Evolutionary conservation across 2,113 vertebrate species (phyloP), one percentile per base, ranked within the genome.

Genomic region (Chloebia gouldiae): DNA sequence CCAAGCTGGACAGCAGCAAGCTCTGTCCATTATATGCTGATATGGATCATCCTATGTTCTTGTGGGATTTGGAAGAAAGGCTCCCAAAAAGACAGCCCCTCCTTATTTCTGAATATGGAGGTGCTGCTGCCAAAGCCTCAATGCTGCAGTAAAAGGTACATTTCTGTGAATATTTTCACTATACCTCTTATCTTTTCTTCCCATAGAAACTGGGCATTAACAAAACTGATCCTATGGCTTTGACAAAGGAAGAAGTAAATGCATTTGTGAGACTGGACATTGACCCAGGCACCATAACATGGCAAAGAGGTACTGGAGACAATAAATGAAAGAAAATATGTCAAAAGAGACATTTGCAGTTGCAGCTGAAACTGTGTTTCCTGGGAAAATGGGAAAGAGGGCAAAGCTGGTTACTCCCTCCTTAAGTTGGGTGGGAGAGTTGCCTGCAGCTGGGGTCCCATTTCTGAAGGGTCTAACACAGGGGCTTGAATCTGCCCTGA

Each of bases 241-340:
- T 99, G 96, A 99, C 98, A 8, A 98, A 99, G 18, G 99, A 99
- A 44, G 99, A 99, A 96, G 94, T 99, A 61, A 98, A 97, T 30
- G 97, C 95, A 91, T 99, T 99, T 81, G 98, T 98, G 96, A 98
- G 99, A 92, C 33, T 99, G 96, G 99, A 99, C 96, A 99, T 99
- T 24, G 98, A 99, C 65, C 98, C 99, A 7, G 97, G 97, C 88
- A 98, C 98, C 15, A 98, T 99, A 93, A 99, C 99, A 3, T 99
- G 99, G 99, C 99, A 99, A 82, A 98, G 99, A 99, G 99, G 99
- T 99, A 98, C 39, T 24, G 28, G 22, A 93, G 53, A 44, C 13
- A 63, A 51, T 85, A 49, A 24, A 15, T n/a, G 6, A 7, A 51
- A 35, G 47, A 45, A 72, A 76, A 31, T 0, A 0, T 17, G 11